phyloP scores from a whole-genome alignment of 2,113 vertebrate species.

The Tachycineta bicolor region DNA sequence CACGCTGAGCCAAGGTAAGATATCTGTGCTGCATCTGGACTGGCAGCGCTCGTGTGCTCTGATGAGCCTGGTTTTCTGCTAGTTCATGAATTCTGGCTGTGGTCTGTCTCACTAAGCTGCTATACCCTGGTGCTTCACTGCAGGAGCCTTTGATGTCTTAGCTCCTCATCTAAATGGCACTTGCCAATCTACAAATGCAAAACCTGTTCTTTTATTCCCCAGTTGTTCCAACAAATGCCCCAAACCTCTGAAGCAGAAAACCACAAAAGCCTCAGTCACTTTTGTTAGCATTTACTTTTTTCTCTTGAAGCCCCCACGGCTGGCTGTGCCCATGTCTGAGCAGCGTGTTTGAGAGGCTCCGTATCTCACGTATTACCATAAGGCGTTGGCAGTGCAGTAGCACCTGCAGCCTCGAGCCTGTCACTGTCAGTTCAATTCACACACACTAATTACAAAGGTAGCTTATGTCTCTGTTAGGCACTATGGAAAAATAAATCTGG shows the following conservation, averaged over 20 bases:
- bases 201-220: constrained; percentile 1
- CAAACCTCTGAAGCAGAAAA: constrained; percentile 16
- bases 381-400: not conserved
- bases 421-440: not conserved
- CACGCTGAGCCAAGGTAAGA: not conserved
- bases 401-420: not conserved
- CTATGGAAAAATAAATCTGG: not conserved
- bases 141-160: constrained; percentile 5
- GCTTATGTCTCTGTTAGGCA: not conserved
- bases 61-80: not conserved
- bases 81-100: not conserved
- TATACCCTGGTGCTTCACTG: not conserved
- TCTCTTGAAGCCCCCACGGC: not conserved
- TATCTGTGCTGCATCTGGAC: not conserved
- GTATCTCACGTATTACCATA: not conserved
- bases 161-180: not conserved
- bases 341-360: not conserved
- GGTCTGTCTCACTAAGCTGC: not conserved
- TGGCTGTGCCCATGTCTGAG: not conserved
- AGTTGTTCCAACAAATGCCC: not conserved
- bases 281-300: not conserved
- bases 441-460: not conserved
- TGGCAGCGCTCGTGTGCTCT: not conserved
- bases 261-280: not conserved
- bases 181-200: not conserved